Conservation (phyloP, 2,113 vertebrate species). For the Engystomops pustulosus region DNA sequence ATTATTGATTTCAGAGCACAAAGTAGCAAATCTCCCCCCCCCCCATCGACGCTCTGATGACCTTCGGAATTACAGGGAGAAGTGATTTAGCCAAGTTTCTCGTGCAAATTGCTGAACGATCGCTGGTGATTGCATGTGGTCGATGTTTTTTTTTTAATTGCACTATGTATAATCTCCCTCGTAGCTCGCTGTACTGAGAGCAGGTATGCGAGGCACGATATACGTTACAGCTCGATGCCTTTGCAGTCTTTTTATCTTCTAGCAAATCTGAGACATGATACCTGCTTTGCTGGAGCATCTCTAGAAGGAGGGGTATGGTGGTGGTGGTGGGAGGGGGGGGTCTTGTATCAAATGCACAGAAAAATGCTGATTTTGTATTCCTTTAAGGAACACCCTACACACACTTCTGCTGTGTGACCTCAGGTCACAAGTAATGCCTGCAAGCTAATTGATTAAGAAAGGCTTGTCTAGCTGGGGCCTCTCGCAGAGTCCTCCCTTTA, state of each 20-base stretch:
- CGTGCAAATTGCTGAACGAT: no score
- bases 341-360: constrained; percentile 49
- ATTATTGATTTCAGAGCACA: no score
- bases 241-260: constrained; percentile 9
- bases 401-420: constrained; percentile 86
- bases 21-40: no score
- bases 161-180: not conserved
- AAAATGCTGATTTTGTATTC: constrained; percentile 62
- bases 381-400: constrained; percentile 80
- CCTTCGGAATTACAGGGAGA: no score
- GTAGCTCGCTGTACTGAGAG: not conserved
- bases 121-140: no score
- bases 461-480: constrained; percentile 88
- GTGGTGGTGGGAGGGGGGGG: not conserved
- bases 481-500: constrained; percentile 88
- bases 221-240: not conserved
- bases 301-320: not conserved
- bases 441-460: constrained; percentile 94
- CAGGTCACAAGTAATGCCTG: constrained; percentile 88
- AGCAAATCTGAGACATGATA: constrained; percentile 38
- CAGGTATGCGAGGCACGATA: constrained; percentile 24
- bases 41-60: no score
- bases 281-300: constrained; percentile 28
- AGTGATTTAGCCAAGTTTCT: no score
- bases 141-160: not conserved